Evolutionary conservation across 2,113 vertebrate genomes (phyloP).

Genomic region (Protobothrops flavoviridis): DNA sequence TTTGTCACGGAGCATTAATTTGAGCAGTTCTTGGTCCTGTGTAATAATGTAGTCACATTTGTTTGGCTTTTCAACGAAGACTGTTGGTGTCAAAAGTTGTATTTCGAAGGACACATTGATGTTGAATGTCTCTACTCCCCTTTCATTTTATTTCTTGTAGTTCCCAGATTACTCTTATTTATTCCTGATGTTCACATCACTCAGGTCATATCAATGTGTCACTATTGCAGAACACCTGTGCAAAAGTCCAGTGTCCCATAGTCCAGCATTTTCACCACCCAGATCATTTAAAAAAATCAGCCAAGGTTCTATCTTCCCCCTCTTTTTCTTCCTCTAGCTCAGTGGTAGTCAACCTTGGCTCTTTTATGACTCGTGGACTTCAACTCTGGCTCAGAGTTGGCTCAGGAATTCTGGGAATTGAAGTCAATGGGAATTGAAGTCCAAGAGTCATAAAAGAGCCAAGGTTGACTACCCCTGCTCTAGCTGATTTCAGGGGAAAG

Average conservation of each 20-base stretch:
- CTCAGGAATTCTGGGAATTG: no score
- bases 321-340: background rate
- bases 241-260: background rate
- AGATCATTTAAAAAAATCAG: background rate
- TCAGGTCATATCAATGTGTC: background rate
- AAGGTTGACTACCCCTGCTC: background rate
- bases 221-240: background rate
- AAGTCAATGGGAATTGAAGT: no score
- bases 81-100: background rate
- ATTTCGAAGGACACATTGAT: background rate
- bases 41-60: background rate
- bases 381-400: no score
- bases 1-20: background rate
- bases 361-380: no score
- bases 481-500: background rate
- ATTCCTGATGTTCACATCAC: conserved; percentile 10
- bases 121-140: background rate
- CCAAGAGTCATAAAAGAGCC: no score
- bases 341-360: no score
- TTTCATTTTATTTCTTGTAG: conserved; percentile 36
- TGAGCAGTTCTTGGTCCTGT: background rate
- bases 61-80: background rate
- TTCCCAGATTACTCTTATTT: background rate
- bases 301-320: background rate
- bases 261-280: background rate